Evolutionary conservation across 2,113 vertebrate genomes (phyloP).

Genomic region (Eptesicus fuscus): DNA sequence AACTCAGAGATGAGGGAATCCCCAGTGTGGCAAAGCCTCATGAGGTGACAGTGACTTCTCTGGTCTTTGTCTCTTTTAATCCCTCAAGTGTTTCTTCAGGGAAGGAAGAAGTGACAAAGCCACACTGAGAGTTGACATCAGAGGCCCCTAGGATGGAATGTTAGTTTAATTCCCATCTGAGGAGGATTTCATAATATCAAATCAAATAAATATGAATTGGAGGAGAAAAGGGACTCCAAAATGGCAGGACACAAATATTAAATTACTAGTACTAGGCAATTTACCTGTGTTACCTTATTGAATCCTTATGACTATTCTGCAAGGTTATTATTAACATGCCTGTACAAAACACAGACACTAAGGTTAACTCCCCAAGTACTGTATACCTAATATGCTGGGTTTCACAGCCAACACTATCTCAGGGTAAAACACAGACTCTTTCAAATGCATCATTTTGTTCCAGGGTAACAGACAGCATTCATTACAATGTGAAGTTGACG

Average conservation of each 20-base stretch:
- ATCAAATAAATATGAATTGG: background rate
- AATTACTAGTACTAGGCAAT: background rate
- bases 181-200: background rate
- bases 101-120: background rate
- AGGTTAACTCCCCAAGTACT: background rate
- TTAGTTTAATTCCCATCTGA: background rate
- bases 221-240: background rate
- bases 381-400: background rate
- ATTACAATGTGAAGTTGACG: background rate
- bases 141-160: background rate
- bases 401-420: background rate
- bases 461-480: background rate
- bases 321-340: background rate
- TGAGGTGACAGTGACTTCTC: background rate
- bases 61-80: constrained; percentile 20
- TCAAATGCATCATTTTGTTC: background rate
- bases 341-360: background rate
- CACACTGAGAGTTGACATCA: background rate
- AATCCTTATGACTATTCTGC: background rate
- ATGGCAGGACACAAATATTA: background rate
- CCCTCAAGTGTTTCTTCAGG: background rate
- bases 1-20: constrained; percentile 27
- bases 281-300: background rate
- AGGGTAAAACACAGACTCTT: background rate
- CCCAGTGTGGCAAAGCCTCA: background rate